Conservation (phyloP, 2,797 vertebrate species). For the Apodemus agrarius region DNA sequence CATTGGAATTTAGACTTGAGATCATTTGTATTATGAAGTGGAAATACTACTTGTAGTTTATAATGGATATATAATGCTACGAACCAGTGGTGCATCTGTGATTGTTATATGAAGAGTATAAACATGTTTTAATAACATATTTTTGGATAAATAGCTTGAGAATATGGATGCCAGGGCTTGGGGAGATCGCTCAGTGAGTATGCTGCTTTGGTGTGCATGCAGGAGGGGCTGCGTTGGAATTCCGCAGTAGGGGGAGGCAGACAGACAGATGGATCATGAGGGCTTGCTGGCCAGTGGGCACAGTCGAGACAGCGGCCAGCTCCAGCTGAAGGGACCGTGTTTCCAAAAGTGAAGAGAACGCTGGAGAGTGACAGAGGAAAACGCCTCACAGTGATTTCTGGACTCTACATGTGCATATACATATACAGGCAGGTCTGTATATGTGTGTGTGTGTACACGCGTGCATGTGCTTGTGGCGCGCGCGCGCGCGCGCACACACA, state of each 20-base stretch:
- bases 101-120: slow-evolving; percentile 50
- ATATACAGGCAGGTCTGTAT: not conserved
- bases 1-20: slow-evolving; percentile 63
- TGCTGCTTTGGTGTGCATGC: not conserved
- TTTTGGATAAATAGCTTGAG: not conserved
- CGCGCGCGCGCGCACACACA: too few relatives aligned
- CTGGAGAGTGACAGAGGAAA: not conserved
- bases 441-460: too few relatives aligned
- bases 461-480: too few relatives aligned
- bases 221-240: not conserved
- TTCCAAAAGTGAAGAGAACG: not conserved
- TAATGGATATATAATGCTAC: slow-evolving; percentile 19
- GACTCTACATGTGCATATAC: not conserved
- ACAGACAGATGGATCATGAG: not conserved
- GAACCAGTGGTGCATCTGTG: slow-evolving; percentile 55
- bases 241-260: not conserved
- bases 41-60: not conserved
- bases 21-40: slow-evolving; percentile 67
- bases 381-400: too few relatives aligned
- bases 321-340: not conserved
- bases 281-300: not conserved
- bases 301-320: not conserved
- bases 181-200: not conserved
- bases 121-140: slow-evolving; percentile 27
- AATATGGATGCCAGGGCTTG: not conserved